Percentiles rank a stretch among this genome's conserved stretches.
Conservation (phyloP, 2,888 invertebrate genomes). For the Cryptocephalus primarius region DNA sequence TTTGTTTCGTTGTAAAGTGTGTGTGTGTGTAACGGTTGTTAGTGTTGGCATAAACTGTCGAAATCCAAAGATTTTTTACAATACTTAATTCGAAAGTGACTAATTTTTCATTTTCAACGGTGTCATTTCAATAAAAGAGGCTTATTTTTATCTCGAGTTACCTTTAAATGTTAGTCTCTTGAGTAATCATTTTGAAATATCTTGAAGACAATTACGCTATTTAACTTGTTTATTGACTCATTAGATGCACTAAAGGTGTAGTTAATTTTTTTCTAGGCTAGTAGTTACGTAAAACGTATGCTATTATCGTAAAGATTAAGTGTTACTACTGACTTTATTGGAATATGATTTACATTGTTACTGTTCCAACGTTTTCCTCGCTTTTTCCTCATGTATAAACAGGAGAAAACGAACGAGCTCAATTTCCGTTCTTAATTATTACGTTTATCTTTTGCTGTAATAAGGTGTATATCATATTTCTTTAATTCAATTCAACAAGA, state of each 20-base stretch:
- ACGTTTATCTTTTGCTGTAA: slow-evolving; percentile 9
- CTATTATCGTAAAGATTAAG: slow-evolving; percentile 8
- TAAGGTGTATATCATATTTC: slow-evolving; percentile 31
- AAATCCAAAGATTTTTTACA: too few species aligned
- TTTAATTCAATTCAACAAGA: slow-evolving; percentile 33
- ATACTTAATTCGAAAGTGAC: too few species aligned
- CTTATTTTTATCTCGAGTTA: too few species aligned
- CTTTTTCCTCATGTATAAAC: slow-evolving; percentile 15
- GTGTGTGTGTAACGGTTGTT: too few species aligned
- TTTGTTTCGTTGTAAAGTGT: too few species aligned
- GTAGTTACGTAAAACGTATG: slow-evolving; percentile 26
- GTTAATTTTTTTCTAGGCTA: slow-evolving; percentile 20
- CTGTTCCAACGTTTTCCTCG: slow-evolving; percentile 1
- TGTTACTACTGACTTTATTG: slow-evolving; percentile 20
- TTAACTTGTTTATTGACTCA: too few species aligned
- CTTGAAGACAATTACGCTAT: too few species aligned
- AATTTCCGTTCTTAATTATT: slow-evolving; percentile 4
- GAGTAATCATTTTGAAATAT: too few species aligned
- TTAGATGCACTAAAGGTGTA: slow-evolving; percentile 22
- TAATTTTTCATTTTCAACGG: too few species aligned
- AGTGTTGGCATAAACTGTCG: too few species aligned
- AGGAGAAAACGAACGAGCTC: slow-evolving; percentile 1
- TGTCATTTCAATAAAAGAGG: too few species aligned
- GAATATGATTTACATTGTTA: slow-evolving; percentile 26
- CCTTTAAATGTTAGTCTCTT: too few species aligned